phyloP scores from a whole-genome alignment of 2,113 vertebrate genomes.

The Proterorhinus semilunaris region DNA sequence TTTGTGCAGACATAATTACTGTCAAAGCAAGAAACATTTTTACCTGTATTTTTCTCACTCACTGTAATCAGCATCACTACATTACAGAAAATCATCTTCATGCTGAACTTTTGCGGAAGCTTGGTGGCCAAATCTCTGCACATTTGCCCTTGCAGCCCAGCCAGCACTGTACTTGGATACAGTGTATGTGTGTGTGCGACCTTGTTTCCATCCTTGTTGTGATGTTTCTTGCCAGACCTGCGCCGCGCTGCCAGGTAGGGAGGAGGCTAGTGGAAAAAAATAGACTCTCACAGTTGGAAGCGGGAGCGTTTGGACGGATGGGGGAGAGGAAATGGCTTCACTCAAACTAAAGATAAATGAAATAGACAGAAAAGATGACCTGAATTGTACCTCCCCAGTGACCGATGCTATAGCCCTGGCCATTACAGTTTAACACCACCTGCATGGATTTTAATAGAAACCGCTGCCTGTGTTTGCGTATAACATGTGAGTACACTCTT shows the following conservation, averaged over 20 bases:
- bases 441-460: slow-evolving; percentile 30
- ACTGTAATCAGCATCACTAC: not conserved
- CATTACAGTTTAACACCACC: slow-evolving; percentile 10
- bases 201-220: slow-evolving; percentile 33
- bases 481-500: slow-evolving; percentile 6
- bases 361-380: slow-evolving; percentile 18
- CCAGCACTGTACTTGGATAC: slow-evolving; percentile 10
- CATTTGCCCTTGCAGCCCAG: slow-evolving; percentile 53
- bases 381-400: slow-evolving; percentile 32
- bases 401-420: slow-evolving; percentile 6
- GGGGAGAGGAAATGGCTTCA: slow-evolving; percentile 2
- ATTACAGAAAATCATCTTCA: slow-evolving; percentile 21
- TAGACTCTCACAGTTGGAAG: not conserved
- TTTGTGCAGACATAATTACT: too few species aligned
- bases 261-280: slow-evolving; percentile 14
- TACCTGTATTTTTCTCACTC: not conserved
- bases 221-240: slow-evolving; percentile 44
- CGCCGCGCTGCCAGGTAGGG: slow-evolving; percentile 31
- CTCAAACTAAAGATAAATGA: not conserved
- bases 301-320: slow-evolving; percentile 15
- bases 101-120: not conserved
- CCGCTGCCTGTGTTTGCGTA: slow-evolving; percentile 28
- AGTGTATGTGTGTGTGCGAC: slow-evolving; percentile 34
- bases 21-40: too few species aligned
- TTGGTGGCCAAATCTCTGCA: slow-evolving; percentile 38